Base-by-base conservation (phyloP, 2,888 invertebrate species). In the Blera fallax region DNA sequence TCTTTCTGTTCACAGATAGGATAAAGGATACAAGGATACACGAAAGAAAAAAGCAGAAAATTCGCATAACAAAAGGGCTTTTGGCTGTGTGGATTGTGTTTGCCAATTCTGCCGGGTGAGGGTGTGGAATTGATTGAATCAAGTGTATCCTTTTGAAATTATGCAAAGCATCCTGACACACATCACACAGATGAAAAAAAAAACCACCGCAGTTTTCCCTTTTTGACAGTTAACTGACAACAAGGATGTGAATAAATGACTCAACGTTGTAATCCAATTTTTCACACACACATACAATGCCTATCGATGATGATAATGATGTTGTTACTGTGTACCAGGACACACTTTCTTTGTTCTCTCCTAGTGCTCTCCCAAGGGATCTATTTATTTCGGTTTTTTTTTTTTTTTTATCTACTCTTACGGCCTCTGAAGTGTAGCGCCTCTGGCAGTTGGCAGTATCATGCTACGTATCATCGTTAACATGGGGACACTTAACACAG, bases 61-160 rank as follows among this genome's bases (percentile, higher is more conserved):
- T 54, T 76, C 64, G 48, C 54, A 60, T 60, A 85, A 85, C 85
- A 81, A 85, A 85, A 76, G 76, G 60, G 24, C 65, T 45, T 62
- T 45, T 14, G 14, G 2, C 40, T 40, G 34, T 18, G n/a, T 32
- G 69, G 58, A 80, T 65, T 81, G 62, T 81, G 37, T 76, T 80
- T 80, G 58, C 64, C 80, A 78, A 76, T 80, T 81, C 58, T 72
- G 40, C 18, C 62, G 60, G 40, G 34, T 40, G 56, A 70, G 69
- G 64, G 65, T 45, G 34, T 40, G 67, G 43, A 85, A 85, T 85
- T 85, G 85, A 85, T 81, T 81, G 81, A 85, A 81, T 85, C 85
- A 85, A 85, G 85, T 85, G 85, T 85, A 85, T 85, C 85, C 81
- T 85, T 85, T 85, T 85, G 81, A 85, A 85, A 85, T 85, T 85